Evolutionary conservation across 2,113 vertebrate species (phyloP), one percentile per base, ranked within the genome.

Genomic region (Cephalopterus ornatus): DNA sequence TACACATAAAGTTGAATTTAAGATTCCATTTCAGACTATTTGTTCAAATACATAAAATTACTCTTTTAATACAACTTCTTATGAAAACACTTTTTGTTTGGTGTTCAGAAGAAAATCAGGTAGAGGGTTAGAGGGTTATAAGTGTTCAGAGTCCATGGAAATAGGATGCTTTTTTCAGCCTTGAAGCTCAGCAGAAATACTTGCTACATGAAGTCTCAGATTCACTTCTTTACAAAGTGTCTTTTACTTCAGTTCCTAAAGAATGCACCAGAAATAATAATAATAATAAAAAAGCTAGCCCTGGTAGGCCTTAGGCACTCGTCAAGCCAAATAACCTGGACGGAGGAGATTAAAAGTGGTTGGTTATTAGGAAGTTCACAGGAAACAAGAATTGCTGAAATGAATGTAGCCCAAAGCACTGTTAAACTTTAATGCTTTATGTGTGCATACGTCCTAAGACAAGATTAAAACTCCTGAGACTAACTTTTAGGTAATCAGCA

Each of bases 341-440:
- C 1, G 3, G 61, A 67, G 47, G 56, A 96, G 89, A 95, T 93
- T 89, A 92, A 93, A 92, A 91, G 47, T 63, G 19, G 21, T 50
- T 86, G 32, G 67, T 80, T 94, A 93, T 85, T 83, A 96, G 53
- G 92, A 97, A 93, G 74, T 88, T 94, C 92, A 92, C 71, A 83
- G 49, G 71, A 94, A 94, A 91, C 66, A 85, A 85, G 61, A 92
- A 89, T 65, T 95, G 56, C 73, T 87, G 93, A 92, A 96, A 85
- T 87, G 41, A 82, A 85, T 72, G 61, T 93, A 93, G 93, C 89
- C 93, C 71, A 88, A 75, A 94, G 84, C 92, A 62, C 77, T 66
- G 53, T 79, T 85, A 85, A 82, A 91, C 56, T 86, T 95, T 59
- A 86, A 91, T 78, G 89, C 61, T 81, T 87, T 84, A 81, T 26